Conservation (phyloP, 2,888 invertebrate genomes). For the Tromatobia lineatoria region DNA sequence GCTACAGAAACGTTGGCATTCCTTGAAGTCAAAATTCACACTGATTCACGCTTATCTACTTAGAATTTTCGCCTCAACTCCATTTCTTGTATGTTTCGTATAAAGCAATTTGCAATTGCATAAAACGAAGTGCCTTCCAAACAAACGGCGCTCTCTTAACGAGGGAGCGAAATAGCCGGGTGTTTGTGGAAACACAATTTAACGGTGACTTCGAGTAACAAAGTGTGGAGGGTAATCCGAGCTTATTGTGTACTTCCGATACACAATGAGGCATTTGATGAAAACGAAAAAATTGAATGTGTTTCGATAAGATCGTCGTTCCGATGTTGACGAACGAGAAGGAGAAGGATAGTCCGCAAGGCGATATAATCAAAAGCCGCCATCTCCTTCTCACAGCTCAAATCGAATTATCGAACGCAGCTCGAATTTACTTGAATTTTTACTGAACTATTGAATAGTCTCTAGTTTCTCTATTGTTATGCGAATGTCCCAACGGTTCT, state of each 20-base stretch:
- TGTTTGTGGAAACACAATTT: conserved; percentile 15
- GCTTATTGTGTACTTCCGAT: conserved; percentile 27
- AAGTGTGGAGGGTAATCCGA: conserved; percentile 25
- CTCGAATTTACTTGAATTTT: conserved; percentile 42
- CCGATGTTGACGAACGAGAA: neutral
- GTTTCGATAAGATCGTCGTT: conserved; percentile 1
- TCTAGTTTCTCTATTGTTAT: conserved; percentile 41
- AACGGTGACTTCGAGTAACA: conserved; percentile 10
- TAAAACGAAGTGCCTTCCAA: neutral
- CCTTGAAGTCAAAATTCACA: too few species aligned
- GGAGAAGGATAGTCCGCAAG: conserved; percentile 8
- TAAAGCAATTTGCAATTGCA: neutral
- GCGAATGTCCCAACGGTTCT: conserved; percentile 49
- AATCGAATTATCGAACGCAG: conserved; percentile 70
- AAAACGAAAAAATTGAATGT: conserved; percentile 30
- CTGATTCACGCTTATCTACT: too few species aligned
- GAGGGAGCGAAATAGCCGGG: neutral
- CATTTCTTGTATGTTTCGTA: too few species aligned
- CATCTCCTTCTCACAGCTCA: conserved; percentile 19
- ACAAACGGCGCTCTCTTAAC: neutral
- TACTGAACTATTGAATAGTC: neutral
- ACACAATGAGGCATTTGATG: conserved; percentile 22
- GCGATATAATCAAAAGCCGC: conserved; percentile 36
- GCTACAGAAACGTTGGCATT: too few species aligned
- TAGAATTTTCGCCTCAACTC: too few species aligned